These are phyloP conservation scores for Lutraria rhynchaena DNA, from an alignment of 1,140 invertebrate species.

Conservation along the genomic window DNA sequence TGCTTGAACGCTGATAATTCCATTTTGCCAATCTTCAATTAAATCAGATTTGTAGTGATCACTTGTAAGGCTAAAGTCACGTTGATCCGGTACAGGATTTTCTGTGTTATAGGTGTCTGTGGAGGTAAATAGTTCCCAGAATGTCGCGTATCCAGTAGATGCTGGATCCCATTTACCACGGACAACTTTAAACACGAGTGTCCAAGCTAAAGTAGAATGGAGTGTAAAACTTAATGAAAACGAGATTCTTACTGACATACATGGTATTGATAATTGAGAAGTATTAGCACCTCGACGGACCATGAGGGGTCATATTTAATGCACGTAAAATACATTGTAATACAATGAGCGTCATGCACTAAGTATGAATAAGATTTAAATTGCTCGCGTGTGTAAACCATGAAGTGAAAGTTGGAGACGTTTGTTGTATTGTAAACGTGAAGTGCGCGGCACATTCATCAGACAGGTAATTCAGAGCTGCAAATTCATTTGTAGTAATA, in stretches of 20 bases:
- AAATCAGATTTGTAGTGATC: conserved; percentile 34
- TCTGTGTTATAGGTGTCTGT: conserved; percentile 22
- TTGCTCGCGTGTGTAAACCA: too few relatives aligned
- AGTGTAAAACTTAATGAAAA: too few relatives aligned
- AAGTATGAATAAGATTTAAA: too few relatives aligned
- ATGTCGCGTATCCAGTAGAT: conserved; percentile 5
- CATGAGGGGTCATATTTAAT: not conserved
- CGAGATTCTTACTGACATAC: too few relatives aligned
- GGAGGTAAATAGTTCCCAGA: conserved; percentile 42
- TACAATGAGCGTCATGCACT: too few relatives aligned
- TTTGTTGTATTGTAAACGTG: too few relatives aligned
- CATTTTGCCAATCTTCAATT: conserved; percentile 44
- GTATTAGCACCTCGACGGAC: not conserved
- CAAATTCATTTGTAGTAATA: too few relatives aligned
- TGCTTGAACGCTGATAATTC: conserved; percentile 43
- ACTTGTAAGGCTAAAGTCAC: conserved; percentile 14
- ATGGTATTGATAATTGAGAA: not conserved
- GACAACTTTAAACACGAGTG: conserved; percentile 42
- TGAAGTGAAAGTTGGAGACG: too few relatives aligned
- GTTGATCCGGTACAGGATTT: conserved; percentile 26
- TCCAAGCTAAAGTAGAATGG: conserved; percentile 37
- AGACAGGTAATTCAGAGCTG: too few relatives aligned
- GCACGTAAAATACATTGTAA: not conserved
- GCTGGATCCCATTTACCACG: conserved; percentile 49
- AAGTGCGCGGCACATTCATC: too few relatives aligned